These are phyloP conservation scores for Cyclura pinguis DNA, from an alignment of 2,797 vertebrate species.

Conservation along the genomic window DNA sequence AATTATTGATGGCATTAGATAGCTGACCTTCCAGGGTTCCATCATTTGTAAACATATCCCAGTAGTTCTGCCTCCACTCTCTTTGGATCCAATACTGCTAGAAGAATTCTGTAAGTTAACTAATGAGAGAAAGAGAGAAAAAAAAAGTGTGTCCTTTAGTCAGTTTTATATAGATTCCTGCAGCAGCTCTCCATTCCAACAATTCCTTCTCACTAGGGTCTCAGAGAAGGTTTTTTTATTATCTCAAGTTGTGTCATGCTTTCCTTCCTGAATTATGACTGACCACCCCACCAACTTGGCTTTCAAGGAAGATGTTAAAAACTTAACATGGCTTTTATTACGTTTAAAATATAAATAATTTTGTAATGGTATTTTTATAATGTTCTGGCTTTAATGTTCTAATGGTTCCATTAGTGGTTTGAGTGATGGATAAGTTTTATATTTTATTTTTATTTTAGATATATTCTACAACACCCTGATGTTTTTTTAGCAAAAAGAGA, in stretches of 20 bases:
- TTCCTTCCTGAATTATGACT: neutral
- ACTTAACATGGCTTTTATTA: no score
- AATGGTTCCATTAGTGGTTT: neutral
- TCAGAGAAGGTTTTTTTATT: neutral
- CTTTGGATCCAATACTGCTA: conserved; percentile 23
- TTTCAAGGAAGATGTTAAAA: no score
- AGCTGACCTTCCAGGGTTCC: conserved; percentile 46
- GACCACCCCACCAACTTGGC: no score
- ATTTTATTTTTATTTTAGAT: neutral
- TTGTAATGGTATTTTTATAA: no score
- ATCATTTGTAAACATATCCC: conserved; percentile 56
- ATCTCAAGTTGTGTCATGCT: neutral
- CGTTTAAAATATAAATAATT: no score
- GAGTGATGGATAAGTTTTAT: neutral
- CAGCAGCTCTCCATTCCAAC: conserved; percentile 12
- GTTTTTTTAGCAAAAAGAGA: neutral
- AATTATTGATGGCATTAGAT: conserved; percentile 48
- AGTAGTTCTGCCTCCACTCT: conserved; percentile 15
- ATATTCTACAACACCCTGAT: neutral
- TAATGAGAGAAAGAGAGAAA: conserved; percentile 7
- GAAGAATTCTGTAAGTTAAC: conserved; percentile 62
- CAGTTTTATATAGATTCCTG: neutral
- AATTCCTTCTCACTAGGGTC: conserved; percentile 15
- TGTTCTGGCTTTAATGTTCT: neutral
- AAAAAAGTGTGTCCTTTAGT: conserved; percentile 22